Conservation (phyloP, 2,888 invertebrate species). For the Patella caerulea region DNA sequence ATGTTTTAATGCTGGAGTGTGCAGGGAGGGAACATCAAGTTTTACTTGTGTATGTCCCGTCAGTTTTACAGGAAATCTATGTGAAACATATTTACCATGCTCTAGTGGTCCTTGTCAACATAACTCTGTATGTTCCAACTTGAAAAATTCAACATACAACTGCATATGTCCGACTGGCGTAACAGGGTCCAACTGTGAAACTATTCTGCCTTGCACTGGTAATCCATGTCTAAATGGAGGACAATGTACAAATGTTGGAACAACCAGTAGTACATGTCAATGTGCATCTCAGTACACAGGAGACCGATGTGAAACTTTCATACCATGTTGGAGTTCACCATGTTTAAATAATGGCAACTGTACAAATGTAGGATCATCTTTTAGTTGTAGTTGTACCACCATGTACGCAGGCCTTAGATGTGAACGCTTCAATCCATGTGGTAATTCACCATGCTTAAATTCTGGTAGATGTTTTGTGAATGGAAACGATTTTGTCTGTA, state of each 20-base stretch:
- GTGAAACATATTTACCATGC: constrained; percentile 30
- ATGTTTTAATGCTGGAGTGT: constrained; percentile 49
- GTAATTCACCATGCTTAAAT: constrained; percentile 45
- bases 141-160: constrained; percentile 21
- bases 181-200: constrained; percentile 34
- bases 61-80: constrained; percentile 36
- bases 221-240: constrained; percentile 50
- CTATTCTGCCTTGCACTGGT: constrained; percentile 39
- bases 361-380: constrained; percentile 34
- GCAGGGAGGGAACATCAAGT: constrained; percentile 27
- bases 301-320: constrained; percentile 33
- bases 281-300: constrained; percentile 32
- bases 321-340: constrained; percentile 39
- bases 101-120: constrained; percentile 40
- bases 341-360: constrained; percentile 57
- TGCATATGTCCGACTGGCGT: constrained; percentile 32
- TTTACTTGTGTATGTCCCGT: constrained; percentile 35
- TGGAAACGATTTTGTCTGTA: constrained; percentile 37
- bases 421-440: constrained; percentile 41
- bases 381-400: constrained; percentile 46
- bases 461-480: constrained; percentile 36
- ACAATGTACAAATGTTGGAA: constrained; percentile 32
- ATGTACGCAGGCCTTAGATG: constrained; percentile 45
- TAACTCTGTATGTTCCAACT: constrained; percentile 32
- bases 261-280: constrained; percentile 34